These are phyloP conservation scores for Synodontis membranacea DNA, from an alignment of 2,113 vertebrate genomes.

Conservation along the genomic window DNA sequence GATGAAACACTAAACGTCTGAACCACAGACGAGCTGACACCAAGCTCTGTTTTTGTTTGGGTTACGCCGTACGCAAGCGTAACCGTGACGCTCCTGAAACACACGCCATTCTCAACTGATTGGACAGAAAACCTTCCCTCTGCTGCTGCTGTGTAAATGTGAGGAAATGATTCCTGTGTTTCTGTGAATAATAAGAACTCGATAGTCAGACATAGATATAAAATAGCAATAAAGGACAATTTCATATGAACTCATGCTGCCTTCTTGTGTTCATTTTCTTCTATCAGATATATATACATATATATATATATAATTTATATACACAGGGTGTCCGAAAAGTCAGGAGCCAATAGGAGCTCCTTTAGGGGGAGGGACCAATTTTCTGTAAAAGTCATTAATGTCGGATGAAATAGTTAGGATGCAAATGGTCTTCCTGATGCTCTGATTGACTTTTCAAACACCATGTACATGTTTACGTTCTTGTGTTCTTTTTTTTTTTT, in stretches of 20 bases:
- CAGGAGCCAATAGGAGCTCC: no score
- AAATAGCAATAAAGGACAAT: conserved; percentile 47
- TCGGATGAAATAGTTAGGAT: no score
- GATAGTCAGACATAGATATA: background rate
- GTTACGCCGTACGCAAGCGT: background rate
- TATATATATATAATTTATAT: no score
- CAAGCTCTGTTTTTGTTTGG: background rate
- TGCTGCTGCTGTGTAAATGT: conserved; percentile 1
- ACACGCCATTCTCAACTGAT: background rate
- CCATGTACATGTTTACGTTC: no score
- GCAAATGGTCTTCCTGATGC: no score
- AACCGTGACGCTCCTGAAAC: background rate
- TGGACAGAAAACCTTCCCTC: background rate
- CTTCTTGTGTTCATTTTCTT: background rate
- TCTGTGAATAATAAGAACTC: background rate
- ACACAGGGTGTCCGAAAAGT: no score
- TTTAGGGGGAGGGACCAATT: no score
- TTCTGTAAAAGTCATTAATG: no score
- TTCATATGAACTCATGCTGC: background rate
- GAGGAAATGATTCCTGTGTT: background rate
- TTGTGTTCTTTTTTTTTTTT: no score
- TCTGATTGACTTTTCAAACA: no score
- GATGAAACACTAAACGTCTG: no score
- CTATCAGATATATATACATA: background rate
- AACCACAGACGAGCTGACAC: background rate